Conservation (phyloP, 2,888 invertebrate species). For the Abrostola triplasia region DNA sequence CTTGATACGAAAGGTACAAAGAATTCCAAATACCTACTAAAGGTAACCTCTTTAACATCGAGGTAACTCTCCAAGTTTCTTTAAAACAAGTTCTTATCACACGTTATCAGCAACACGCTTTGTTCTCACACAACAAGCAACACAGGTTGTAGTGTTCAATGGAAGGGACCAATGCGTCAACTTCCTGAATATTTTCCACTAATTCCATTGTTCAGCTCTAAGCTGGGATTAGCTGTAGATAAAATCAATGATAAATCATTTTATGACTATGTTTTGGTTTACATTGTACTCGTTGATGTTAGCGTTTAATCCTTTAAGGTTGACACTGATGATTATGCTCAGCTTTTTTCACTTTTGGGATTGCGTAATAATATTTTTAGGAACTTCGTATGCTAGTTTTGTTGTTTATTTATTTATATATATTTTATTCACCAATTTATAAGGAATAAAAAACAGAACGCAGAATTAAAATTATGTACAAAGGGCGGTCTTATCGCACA, state of each 20-base stretch:
- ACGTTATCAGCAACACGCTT: conserved; percentile 73
- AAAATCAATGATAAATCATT: conserved; percentile 65
- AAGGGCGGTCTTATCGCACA: too few relatives aligned
- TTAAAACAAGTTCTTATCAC: conserved; percentile 60
- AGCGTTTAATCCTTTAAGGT: conserved; percentile 46
- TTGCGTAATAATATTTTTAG: conserved; percentile 32
- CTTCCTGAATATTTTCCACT: conserved; percentile 74
- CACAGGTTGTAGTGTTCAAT: conserved; percentile 66
- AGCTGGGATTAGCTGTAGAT: conserved; percentile 71
- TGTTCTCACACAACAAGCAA: conserved; percentile 49
- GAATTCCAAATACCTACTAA: background rate
- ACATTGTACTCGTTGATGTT: conserved; percentile 42
- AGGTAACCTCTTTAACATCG: background rate
- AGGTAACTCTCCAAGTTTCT: conserved; percentile 18
- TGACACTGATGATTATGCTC: conserved; percentile 17
- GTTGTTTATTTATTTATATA: too few relatives aligned
- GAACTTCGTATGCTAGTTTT: background rate
- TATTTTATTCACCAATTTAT: too few relatives aligned
- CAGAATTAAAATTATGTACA: too few relatives aligned
- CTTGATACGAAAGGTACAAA: too few relatives aligned
- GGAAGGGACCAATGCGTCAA: conserved; percentile 77
- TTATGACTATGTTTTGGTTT: conserved; percentile 53
- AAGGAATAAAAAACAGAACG: too few relatives aligned
- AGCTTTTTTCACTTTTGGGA: conserved; percentile 10
- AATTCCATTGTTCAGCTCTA: conserved; percentile 64